Percentiles rank a stretch among this genome's conserved stretches.
These are phyloP conservation scores for Sterna hirundo DNA, from an alignment of 2,113 vertebrate species.

Conservation along the genomic window DNA sequence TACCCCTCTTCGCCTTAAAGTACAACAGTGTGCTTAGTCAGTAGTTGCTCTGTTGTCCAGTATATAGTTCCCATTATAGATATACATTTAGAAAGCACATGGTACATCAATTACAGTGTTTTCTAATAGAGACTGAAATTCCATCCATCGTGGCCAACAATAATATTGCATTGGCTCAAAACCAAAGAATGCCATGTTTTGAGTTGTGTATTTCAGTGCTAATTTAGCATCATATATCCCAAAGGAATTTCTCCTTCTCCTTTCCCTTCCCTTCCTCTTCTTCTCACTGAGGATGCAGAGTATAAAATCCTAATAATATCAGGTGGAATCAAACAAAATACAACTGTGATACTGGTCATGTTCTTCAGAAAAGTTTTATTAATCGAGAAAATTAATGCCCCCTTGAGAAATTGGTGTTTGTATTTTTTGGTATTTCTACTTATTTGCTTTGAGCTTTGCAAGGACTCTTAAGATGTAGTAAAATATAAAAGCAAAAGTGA, in stretches of 20 bases:
- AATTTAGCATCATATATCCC: slow-evolving; percentile 63
- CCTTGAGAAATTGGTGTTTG: background rate
- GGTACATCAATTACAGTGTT: slow-evolving; percentile 56
- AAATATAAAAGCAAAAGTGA: background rate
- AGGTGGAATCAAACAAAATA: background rate
- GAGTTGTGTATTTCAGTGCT: slow-evolving; percentile 64
- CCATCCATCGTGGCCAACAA: slow-evolving; percentile 72
- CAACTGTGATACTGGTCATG: background rate
- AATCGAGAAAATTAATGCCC: background rate
- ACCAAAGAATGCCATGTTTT: slow-evolving; percentile 73
- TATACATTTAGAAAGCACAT: slow-evolving; percentile 58
- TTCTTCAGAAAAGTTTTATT: background rate
- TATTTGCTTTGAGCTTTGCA: background rate
- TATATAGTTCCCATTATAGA: background rate
- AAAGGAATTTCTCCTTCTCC: slow-evolving; percentile 45
- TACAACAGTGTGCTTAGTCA: background rate
- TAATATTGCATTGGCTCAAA: slow-evolving; percentile 68
- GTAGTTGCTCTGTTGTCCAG: background rate
- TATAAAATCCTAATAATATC: background rate
- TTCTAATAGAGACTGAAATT: slow-evolving; percentile 68
- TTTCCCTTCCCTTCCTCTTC: background rate
- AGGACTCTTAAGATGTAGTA: background rate
- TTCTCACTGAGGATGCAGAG: background rate
- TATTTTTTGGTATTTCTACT: background rate
- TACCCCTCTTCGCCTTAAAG: background rate